These are phyloP conservation scores for Embiotoca jacksoni DNA, from an alignment of 2,113 vertebrate genomes.

Conservation along the genomic window DNA sequence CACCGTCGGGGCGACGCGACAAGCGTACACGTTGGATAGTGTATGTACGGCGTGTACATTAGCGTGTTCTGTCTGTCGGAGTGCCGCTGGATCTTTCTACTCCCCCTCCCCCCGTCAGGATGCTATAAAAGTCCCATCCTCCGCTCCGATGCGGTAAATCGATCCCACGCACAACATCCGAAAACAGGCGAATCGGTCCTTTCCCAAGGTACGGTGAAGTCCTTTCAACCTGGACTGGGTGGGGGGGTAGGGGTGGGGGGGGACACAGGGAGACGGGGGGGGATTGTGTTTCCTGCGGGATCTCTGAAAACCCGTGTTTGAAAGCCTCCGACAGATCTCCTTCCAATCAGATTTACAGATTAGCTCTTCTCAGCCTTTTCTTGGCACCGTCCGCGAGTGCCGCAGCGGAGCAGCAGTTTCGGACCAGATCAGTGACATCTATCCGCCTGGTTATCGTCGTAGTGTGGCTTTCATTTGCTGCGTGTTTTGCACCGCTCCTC, in stretches of 20 bases:
- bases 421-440: slow-evolving; percentile 43
- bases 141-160: slow-evolving; percentile 46
- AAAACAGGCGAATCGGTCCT: slow-evolving; percentile 4
- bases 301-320: slow-evolving; percentile 20
- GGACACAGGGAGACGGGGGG: background rate
- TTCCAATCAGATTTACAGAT: slow-evolving; percentile 70
- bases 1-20: too few species aligned
- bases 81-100: background rate
- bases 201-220: slow-evolving; percentile 39
- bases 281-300: slow-evolving; percentile 52
- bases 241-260: too few species aligned
- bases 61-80: slow-evolving; percentile 4
- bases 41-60: background rate
- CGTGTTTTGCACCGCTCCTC: background rate
- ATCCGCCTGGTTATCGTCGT: slow-evolving; percentile 34
- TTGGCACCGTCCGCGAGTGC: slow-evolving; percentile 43
- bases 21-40: background rate
- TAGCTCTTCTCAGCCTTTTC: slow-evolving; percentile 43
- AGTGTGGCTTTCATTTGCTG: slow-evolving; percentile 41
- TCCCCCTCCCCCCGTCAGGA: background rate
- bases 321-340: slow-evolving; percentile 58
- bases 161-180: slow-evolving; percentile 55
- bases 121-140: slow-evolving; percentile 2
- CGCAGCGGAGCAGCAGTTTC: slow-evolving; percentile 39
- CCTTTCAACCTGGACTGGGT: slow-evolving; percentile 23